These are phyloP conservation scores for sheep (Ovis aries) DNA, from an alignment of 2,113 vertebrate genomes.

Conservation along the genomic window DNA sequence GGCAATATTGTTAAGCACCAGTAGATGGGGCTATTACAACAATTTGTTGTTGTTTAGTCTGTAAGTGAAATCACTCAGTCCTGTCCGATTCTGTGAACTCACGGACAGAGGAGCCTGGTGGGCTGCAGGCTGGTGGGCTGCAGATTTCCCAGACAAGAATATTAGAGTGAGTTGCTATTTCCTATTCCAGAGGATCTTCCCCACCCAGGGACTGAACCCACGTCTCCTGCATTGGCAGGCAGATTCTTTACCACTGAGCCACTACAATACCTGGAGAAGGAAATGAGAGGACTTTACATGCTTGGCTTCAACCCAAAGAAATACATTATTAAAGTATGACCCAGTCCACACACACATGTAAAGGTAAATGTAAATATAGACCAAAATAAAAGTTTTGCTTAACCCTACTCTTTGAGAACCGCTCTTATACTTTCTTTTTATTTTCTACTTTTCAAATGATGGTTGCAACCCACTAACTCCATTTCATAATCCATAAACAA, in stretches of 20 bases:
- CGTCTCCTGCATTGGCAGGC: not conserved
- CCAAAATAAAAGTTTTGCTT: not conserved
- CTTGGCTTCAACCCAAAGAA: not conserved
- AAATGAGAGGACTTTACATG: not conserved
- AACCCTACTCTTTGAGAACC: not conserved
- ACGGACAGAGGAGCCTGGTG: too few species aligned
- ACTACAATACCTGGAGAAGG: not conserved
- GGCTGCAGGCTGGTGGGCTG: too few species aligned
- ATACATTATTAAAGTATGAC: not conserved
- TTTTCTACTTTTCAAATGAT: slow-evolving; percentile 23
- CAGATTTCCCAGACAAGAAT: not conserved
- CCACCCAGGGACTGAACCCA: not conserved
- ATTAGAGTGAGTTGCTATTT: not conserved
- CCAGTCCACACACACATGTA: not conserved
- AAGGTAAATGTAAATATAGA: not conserved
- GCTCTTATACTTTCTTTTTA: not conserved
- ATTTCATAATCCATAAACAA: slow-evolving; percentile 28
- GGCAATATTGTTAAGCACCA: slow-evolving; percentile 15
- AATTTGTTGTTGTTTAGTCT: not conserved
- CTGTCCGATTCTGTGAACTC: not conserved
- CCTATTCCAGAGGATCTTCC: not conserved
- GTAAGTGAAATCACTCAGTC: not conserved
- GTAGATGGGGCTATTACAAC: slow-evolving; percentile 37
- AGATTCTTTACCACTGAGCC: not conserved
- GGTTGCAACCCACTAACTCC: not conserved